Percentiles rank a stretch among this genome's conserved stretches.
phyloP scores from a whole-genome alignment of 2,888 invertebrate genomes.

The Scaptodrosophila latifasciaeformis region DNA sequence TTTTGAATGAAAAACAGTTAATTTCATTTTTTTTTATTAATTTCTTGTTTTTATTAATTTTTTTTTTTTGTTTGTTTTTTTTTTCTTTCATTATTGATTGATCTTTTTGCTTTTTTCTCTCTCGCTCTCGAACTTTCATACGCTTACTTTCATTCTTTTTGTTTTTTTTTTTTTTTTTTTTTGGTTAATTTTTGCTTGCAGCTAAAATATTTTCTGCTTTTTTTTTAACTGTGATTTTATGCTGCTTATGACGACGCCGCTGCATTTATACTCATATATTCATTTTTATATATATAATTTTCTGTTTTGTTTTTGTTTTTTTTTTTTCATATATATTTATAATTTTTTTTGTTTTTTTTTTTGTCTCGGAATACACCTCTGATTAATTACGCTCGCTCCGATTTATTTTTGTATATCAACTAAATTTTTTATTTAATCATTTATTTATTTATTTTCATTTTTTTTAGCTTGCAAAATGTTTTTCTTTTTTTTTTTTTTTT shows the following conservation, averaged over 20 bases:
- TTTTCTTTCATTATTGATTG: conserved; percentile 54
- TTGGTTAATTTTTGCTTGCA: conserved; percentile 58
- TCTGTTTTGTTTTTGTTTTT: too few relatives aligned
- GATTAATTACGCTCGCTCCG: conserved; percentile 9
- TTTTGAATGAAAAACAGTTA: too few relatives aligned
- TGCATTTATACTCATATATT: neutral
- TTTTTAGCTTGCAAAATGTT: conserved; percentile 26
- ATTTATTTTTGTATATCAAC: conserved; percentile 34
- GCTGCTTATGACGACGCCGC: neutral
- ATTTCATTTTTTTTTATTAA: neutral
- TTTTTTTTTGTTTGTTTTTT: conserved; percentile 46
- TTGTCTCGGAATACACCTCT: conserved; percentile 15
- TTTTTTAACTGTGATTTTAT: neutral
- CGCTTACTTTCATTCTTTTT: conserved; percentile 27
- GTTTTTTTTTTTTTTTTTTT: conserved; percentile 38
- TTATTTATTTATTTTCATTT: conserved; percentile 12
- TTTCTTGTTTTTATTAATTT: conserved; percentile 22
- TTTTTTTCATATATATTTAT: neutral
- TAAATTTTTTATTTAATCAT: conserved; percentile 21
- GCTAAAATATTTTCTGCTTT: conserved; percentile 47
- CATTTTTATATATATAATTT: neutral
- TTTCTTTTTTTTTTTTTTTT: conserved; percentile 42
- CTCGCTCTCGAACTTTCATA: conserved; percentile 33
- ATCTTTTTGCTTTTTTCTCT: conserved; percentile 37
- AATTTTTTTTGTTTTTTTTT: conserved; percentile 10